phyloP scores from a whole-genome alignment of 2,113 vertebrate species.

The Anthoscopus minutus region DNA sequence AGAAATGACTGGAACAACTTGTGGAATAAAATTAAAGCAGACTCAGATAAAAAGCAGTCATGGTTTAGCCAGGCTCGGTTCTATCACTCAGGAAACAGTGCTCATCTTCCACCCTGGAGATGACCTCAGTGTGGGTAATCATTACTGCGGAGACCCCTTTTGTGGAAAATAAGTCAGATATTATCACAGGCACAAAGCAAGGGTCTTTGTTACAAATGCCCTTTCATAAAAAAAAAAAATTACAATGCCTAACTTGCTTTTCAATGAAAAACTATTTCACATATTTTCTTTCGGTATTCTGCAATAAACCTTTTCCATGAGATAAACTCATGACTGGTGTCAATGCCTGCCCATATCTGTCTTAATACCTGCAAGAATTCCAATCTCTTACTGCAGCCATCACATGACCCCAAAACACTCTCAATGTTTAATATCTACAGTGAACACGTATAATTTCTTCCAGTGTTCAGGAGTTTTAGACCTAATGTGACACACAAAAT shows the following conservation, averaged over 20 bases:
- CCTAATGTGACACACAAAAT: not conserved
- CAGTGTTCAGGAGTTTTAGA: not conserved
- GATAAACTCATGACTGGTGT: constrained; percentile 70
- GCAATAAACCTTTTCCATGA: constrained; percentile 59
- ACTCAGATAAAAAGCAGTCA: not conserved
- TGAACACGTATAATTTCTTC: not conserved
- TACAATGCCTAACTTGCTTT: not conserved
- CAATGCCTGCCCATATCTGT: constrained; percentile 36
- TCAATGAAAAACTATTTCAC: not conserved
- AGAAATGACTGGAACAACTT: not conserved
- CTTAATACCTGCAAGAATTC: constrained; percentile 70
- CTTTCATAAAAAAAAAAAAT: not conserved
- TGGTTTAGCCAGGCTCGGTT: not conserved
- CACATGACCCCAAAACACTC: constrained; percentile 45
- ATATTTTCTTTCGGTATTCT: not conserved
- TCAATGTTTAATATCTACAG: constrained; percentile 11
- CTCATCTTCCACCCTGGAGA: not conserved
- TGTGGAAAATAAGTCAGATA: not conserved
- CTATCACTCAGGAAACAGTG: not conserved
- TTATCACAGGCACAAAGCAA: not conserved
- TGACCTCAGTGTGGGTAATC: not conserved
- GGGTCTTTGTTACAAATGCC: not conserved
- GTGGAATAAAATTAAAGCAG: not conserved
- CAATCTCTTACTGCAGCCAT: constrained; percentile 37
- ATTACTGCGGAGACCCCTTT: not conserved